Evolutionary conservation across 35 echinoderm and acorn worm species (phyloP).

Genomic region (Ptychodera flava): DNA sequence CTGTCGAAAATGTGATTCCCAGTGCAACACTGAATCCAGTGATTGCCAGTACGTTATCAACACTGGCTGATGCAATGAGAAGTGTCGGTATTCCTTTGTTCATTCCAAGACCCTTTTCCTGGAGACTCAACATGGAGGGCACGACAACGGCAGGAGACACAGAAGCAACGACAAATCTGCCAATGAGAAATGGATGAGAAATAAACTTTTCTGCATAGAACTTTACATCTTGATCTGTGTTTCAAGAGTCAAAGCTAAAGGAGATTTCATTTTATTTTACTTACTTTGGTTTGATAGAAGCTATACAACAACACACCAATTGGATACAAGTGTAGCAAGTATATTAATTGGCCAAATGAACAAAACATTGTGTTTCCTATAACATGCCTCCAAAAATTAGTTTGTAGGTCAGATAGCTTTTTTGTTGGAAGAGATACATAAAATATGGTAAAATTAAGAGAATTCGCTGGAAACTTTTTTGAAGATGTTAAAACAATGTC

Average conservation of each 20-base stretch:
- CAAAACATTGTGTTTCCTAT: background rate
- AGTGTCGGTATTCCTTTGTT: slow-evolving; percentile 74
- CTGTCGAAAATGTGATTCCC: slow-evolving; percentile 70
- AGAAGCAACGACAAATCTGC: slow-evolving; percentile 85
- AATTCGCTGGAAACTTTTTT: background rate
- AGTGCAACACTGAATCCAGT: slow-evolving; percentile 80
- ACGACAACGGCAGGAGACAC: slow-evolving; percentile 94
- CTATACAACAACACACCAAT: too few relatives aligned
- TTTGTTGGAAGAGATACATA: background rate
- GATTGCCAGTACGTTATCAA: slow-evolving; percentile 87
- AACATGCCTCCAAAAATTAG: background rate
- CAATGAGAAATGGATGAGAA: background rate
- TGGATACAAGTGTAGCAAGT: too few relatives aligned
- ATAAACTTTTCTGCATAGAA: too few relatives aligned
- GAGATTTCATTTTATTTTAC: too few relatives aligned
- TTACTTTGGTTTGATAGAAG: too few relatives aligned
- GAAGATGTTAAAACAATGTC: background rate
- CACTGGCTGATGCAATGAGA: slow-evolving; percentile 78
- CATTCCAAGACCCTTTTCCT: slow-evolving; percentile 66
- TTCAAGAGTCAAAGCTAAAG: too few relatives aligned
- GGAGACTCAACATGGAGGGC: slow-evolving; percentile 67
- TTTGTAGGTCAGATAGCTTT: background rate
- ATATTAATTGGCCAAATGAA: too few relatives aligned
- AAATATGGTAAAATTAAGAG: background rate
- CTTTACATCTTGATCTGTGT: too few relatives aligned